Evolutionary conservation across 2,797 vertebrate genomes (phyloP), one percentile per base, ranked within the genome.

Genomic region (Aulostomus chinensis): DNA sequence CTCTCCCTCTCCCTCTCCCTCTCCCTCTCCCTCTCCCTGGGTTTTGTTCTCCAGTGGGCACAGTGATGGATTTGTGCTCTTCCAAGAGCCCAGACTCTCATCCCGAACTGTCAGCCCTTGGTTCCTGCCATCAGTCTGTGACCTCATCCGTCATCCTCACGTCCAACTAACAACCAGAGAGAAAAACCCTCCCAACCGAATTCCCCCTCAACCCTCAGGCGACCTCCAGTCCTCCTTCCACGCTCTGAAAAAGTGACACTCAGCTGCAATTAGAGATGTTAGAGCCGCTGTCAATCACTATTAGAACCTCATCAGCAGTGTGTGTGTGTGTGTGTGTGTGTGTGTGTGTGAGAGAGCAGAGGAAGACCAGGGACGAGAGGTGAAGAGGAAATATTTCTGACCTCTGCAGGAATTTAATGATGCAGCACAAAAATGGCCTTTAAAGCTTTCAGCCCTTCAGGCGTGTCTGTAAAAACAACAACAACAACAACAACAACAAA

Each of bases 181-280:
- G 28, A 4, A 13, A 5, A 51, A 42, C 33, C 17, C 26, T 41
- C 34, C 20, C 48, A 24, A 13, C 41, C 12, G 7, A 50, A 16
- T 9, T 25, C 24, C 24, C 9, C 24, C 24, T 25, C 24, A 6
- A 7, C 24, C 24, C 9, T 9, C 24, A n/a, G n/a, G n/a, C n/a
- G n/a, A n/a, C 50, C 56, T 40, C 21, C 12, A 1, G 0, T 20
- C 45, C 21, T 50, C 40, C 40, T 18, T 11, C 40, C 61, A 18
- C 54, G 57, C 59, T 73, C 58, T 60, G 61, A 60, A 3, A 55
- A 58, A 46, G 33, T 5, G 16, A 37, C 59, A 9, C n/a, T 17
- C 14, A 0, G 28, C 35, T 5, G 0, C 9, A 4, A 5, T 28
- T 1, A 26, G 10, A 14, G 24, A n/a, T 18, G 26, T 49, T 18